Evolutionary conservation across 1,140 invertebrate genomes (phyloP).

Genomic region (Drosophila rufa): DNA sequence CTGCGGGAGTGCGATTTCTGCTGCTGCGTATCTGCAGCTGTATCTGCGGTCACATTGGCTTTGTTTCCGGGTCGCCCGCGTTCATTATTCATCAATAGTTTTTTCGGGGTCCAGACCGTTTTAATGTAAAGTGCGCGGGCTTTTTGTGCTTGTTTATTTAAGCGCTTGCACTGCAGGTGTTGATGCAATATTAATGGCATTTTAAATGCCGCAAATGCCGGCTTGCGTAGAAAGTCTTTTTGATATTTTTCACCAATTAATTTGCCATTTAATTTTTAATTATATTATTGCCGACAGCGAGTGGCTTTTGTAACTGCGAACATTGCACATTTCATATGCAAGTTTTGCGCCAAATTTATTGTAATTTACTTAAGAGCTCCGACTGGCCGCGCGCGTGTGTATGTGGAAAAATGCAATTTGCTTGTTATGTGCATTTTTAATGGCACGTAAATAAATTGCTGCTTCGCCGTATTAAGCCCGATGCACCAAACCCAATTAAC

Average conservation of each 20-base stretch:
- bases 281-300: conserved; percentile 65
- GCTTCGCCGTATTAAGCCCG: conserved; percentile 57
- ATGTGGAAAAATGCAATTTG: conserved; percentile 53
- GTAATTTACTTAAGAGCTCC: conserved; percentile 75
- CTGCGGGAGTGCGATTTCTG: conserved; percentile 10
- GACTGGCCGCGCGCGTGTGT: conserved; percentile 18
- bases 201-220: conserved; percentile 70
- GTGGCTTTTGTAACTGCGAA: conserved; percentile 44
- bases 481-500: conserved; percentile 65
- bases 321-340: conserved; percentile 56
- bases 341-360: conserved; percentile 64
- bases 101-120: conserved; percentile 32
- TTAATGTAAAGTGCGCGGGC: conserved; percentile 55
- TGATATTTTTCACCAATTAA: conserved; percentile 68
- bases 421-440: conserved; percentile 59
- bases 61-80: conserved; percentile 39
- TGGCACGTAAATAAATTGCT: conserved; percentile 65
- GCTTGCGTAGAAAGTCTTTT: conserved; percentile 69
- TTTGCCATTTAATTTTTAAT: conserved; percentile 80
- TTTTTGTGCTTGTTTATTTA: conserved; percentile 58
- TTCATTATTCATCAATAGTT: conserved; percentile 69
- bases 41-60: conserved; percentile 52
- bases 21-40: conserved; percentile 14
- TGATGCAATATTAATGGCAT: conserved; percentile 79
- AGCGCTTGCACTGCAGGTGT: conserved; percentile 65